Base-by-base conservation (phyloP, 2,797 vertebrate genomes). In the Vespertilio murinus region DNA sequence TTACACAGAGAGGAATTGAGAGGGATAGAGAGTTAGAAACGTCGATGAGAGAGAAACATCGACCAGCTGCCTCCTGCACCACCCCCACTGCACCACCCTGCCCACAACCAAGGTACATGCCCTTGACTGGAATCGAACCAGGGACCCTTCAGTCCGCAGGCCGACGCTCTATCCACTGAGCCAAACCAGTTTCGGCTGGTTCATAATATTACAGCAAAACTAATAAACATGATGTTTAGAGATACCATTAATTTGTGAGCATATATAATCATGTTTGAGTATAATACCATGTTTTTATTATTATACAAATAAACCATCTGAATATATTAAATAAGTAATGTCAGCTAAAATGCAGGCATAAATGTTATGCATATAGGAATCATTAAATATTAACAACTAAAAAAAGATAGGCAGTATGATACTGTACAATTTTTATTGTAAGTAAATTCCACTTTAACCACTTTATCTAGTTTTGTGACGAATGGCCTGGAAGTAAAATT, bases 401-500 rank as follows among this genome's bases (percentile, higher is more conserved):
- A 54, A 79, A 79, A 56, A 89, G 6, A 69, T 3, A 65, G n/a
- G 22, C 5, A 79, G 42, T 2, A 6, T 22, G 40, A 90, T 9
- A 86, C 2, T 56, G 22, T 54, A 67, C 49, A 93, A 84, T 83
- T 87, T 90, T 64, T 54, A 87, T 5, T 74, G 0, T 65, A 83
- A 56, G 23, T 92, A 69, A 87, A 90, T 52, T 73, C 38, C 69
- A 22, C 40, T 65, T 88, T 49, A 93, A 83, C 17, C 17, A 28
- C 18, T 70, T 42, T 22, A 84, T 73, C 49, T 78, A 88, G n/a
- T 35, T 67, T 83, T 67, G 47, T 23, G 30, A 96, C 4, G 23
- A 89, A 84, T 22, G 38, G n/a, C 5, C 47, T 71, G 67, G 18
- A 74, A 96, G 91, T 61, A 93, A 83, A 90, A 93, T 30, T 49